Evolutionary conservation across 2,797 vertebrate genomes (phyloP).

Genomic region (Poecilia wingei): DNA sequence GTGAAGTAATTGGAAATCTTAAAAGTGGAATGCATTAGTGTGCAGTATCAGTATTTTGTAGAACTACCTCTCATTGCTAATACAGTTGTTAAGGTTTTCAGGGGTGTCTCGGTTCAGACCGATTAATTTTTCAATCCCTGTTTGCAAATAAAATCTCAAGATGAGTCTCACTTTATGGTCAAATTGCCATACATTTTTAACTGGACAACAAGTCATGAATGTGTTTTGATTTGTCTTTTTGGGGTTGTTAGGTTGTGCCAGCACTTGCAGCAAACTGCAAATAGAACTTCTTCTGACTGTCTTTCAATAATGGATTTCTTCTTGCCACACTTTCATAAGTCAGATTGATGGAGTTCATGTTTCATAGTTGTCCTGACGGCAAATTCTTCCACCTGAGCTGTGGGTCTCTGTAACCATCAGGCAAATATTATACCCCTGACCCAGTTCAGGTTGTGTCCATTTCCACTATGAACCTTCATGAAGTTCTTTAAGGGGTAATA

Average conservation of each 20-base stretch:
- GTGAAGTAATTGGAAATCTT: not conserved
- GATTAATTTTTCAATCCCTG: not conserved
- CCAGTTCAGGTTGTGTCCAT: not conserved
- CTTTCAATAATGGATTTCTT: not conserved
- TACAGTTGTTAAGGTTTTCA: not conserved
- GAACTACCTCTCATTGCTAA: not conserved
- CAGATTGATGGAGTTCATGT: not conserved
- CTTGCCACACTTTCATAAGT: not conserved
- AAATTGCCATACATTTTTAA: not conserved
- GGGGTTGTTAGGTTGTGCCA: not conserved
- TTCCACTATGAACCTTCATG: not conserved
- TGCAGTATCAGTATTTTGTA: not conserved
- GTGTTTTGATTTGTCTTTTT: not conserved
- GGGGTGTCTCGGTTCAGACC: not conserved
- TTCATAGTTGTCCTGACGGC: not conserved
- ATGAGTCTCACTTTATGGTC: not conserved
- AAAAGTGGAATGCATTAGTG: not conserved
- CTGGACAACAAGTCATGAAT: not conserved
- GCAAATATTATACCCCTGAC: not conserved
- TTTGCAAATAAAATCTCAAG: not conserved
- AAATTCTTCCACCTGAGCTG: not conserved
- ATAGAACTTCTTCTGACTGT: not conserved
- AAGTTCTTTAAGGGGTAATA: not conserved
- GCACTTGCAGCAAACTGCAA: not conserved
- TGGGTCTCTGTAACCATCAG: not conserved